Evolutionary conservation across 2,797 vertebrate genomes (phyloP).

Genomic region (Pipistrellus pipistrellus): DNA sequence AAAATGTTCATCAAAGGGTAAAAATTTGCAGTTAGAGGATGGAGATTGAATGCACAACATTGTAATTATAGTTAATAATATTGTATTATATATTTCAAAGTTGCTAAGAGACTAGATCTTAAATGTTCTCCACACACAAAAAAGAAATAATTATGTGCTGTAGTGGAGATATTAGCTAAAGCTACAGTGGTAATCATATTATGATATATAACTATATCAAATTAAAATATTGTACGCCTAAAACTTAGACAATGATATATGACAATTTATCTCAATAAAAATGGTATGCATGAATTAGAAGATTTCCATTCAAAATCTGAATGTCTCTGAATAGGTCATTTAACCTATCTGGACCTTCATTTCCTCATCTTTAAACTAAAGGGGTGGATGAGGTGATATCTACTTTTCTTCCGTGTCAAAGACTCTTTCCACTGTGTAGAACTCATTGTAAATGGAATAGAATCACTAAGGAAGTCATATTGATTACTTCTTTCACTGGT

Average conservation of each 20-base stretch:
- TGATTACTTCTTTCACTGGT: conserved; percentile 23
- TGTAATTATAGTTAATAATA: neutral
- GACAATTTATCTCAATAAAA: neutral
- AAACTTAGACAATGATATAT: neutral
- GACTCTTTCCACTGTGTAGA: neutral
- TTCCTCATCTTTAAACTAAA: conserved; percentile 27
- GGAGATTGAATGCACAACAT: neutral
- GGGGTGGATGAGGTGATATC: neutral
- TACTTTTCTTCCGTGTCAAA: neutral
- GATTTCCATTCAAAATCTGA: neutral
- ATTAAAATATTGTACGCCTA: neutral
- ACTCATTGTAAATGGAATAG: neutral
- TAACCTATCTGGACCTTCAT: neutral
- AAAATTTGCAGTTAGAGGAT: neutral
- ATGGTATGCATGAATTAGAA: neutral
- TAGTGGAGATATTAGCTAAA: neutral
- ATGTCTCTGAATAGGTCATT: neutral
- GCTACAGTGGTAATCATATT: neutral
- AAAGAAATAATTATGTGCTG: neutral
- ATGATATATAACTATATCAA: neutral
- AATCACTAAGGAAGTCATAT: neutral
- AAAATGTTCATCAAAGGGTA: neutral
- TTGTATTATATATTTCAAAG: neutral
- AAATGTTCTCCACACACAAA: neutral
- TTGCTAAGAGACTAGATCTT: conserved; percentile 31